Evolutionary conservation across 1,140 invertebrate species (phyloP).

Genomic region (Fopius arisanus): DNA sequence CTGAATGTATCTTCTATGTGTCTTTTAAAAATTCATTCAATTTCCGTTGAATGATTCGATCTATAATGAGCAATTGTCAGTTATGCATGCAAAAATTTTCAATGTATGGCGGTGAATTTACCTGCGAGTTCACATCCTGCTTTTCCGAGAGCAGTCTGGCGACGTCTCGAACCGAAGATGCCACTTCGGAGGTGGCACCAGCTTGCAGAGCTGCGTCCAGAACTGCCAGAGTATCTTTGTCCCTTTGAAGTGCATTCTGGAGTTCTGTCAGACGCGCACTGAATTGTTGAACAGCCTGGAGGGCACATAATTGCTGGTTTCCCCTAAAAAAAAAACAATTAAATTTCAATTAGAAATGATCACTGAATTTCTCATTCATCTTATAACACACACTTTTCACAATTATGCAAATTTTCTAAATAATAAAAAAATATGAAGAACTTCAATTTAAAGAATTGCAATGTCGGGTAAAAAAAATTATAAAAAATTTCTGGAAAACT

Average conservation of each 20-base stretch:
- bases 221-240: slow-evolving; percentile 71
- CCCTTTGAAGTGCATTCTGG: slow-evolving; percentile 69
- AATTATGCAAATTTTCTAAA: too few species aligned
- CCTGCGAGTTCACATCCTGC: slow-evolving; percentile 63
- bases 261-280: slow-evolving; percentile 71
- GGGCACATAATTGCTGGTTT: slow-evolving; percentile 61
- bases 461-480: too few species aligned
- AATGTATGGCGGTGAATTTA: slow-evolving; percentile 28
- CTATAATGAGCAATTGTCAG: neutral
- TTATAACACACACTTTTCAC: too few species aligned
- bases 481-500: slow-evolving; percentile 16
- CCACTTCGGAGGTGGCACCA: slow-evolving; percentile 69
- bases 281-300: slow-evolving; percentile 72
- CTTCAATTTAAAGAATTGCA: too few species aligned
- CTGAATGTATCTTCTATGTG: neutral
- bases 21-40: neutral
- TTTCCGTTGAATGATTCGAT: neutral
- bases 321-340: slow-evolving; percentile 55
- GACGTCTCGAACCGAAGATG: slow-evolving; percentile 72
- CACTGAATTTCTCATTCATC: too few species aligned
- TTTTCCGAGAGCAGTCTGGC: slow-evolving; percentile 75
- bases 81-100: too few species aligned
- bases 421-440: too few species aligned
- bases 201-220: slow-evolving; percentile 70
- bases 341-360: too few species aligned